Base-by-base conservation (phyloP, 2,797 vertebrate species). In the Macropodus opercularis region DNA sequence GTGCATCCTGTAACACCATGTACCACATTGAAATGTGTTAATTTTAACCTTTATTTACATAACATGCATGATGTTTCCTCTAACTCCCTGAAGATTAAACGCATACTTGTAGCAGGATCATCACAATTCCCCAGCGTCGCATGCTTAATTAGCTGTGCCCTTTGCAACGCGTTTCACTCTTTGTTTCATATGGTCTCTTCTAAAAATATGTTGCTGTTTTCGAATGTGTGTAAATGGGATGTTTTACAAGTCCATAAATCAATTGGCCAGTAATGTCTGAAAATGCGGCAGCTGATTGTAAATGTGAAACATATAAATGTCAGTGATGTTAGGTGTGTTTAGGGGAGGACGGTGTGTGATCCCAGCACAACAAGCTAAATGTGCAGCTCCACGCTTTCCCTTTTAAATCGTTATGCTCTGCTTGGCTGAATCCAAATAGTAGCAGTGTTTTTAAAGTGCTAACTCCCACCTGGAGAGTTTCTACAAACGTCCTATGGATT, bases 401-500 rank as follows among this genome's bases (percentile, higher is more conserved):
- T 35, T 35, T 17, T 15, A 17, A 38, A 8, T n/a, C n/a, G n/a
- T 8, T 34, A 10, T 12, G 5, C 12, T 12, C 31, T 13, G 2
- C 10, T 5, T 10, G 9, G 6, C 11, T 12, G 3, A 32, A 29
- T 13, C 12, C 4, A 36, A 17, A 1, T 7, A 38, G 36, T 17
- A 38, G 35, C 35, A 38, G 36, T 8, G 2, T 18, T 27, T 34
- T 46, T 17, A 40, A 53, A 15, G 14, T 49, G 38, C 41, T 26
- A 15, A 50, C 22, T 14, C 18, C 18, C 40, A 43, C 32, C 19
- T 54, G 34, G 18, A 49, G 53, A 3, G 26, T 54, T 38, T 15
- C 8, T 9, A 10, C 3, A 18, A 5, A 38, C 36, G 64, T 68
- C 53, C 5, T 17, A 34, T 50, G 35, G 55, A 60, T 64, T 60